Base-by-base conservation (phyloP, 2,888 invertebrate species). In the Criorhina ranunculi region DNA sequence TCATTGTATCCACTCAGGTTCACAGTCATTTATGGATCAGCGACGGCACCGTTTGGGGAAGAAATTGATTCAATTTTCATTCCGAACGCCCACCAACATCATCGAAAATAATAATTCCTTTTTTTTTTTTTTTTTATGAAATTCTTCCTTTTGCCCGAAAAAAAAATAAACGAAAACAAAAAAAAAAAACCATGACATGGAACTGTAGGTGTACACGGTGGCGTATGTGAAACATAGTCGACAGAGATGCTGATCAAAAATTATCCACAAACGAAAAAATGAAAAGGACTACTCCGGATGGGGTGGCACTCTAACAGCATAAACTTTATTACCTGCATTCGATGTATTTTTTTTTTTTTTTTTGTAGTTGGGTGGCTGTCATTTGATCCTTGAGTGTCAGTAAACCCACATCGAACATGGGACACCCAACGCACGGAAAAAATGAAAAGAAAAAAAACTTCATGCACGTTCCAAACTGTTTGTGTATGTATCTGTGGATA, bases 11-110 rank as follows among this genome's bases (percentile, higher is more conserved):
- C 49, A 59, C 64, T 64, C 49, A 11, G 42, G 37, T 57, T 69
- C 49, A 37, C 53, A 66, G 64, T 53, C 72, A 57, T 76, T 67
- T 60, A 33, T 60, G 77, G 77, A 53, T 79, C 78, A 55, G 42
- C 37, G 31, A 42, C 9, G 69, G 40, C 33, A 46, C 42, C 78
- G 11, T 73, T 67, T 17, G 60, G 11, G 59, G 69, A 29, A 67
- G 64, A 79, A 79, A 79, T 79, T 83, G 75, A 83, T 83, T 83
- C 57, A 79, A 83, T 79, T 83, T 83, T 75, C 59, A 66, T 66
- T 66, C 66, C 17, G 17, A 29, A 37, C 31, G 24, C 40, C 31
- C 53, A 33, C 35, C 33, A 5, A 12, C 33, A 15, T 59, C 66
- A 67, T 64, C 19, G 64, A 12, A 79, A 69, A 79, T 75, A 69